Percentiles rank a stretch among this genome's conserved stretches.
These are phyloP conservation scores for Hippopotamus amphibius DNA, from an alignment of 2,113 vertebrate species.

Conservation along the genomic window DNA sequence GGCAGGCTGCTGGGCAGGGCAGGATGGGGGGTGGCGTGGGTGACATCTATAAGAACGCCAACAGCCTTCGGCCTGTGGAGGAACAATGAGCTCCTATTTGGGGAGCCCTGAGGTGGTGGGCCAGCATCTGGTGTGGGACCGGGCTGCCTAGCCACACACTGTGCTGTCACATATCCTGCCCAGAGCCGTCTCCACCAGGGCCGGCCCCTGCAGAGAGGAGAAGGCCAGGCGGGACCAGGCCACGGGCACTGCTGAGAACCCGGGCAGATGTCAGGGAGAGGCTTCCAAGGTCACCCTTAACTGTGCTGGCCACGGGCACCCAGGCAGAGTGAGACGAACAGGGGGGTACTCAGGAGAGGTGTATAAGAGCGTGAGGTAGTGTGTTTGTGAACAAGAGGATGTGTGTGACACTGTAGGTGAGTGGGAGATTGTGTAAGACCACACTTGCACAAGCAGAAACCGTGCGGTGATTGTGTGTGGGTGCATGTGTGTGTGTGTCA, in stretches of 20 bases:
- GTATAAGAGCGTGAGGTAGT: neutral
- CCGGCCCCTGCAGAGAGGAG: neutral
- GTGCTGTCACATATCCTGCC: neutral
- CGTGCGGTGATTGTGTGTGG: neutral
- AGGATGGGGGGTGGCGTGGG: neutral
- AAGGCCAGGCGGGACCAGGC: neutral
- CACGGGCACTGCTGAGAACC: neutral
- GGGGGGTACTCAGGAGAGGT: neutral
- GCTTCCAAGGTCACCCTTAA: neutral
- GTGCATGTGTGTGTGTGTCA: neutral
- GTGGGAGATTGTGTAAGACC: neutral
- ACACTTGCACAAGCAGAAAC: neutral
- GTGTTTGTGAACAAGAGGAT: neutral
- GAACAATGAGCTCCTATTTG: neutral
- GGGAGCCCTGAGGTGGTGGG: neutral
- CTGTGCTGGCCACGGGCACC: neutral
- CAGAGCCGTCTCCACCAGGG: neutral
- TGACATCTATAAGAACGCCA: neutral
- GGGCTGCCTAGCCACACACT: no score
- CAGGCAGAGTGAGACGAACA: neutral
- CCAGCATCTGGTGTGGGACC: neutral
- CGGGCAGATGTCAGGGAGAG: neutral
- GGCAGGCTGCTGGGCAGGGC: slow-evolving; percentile 39
- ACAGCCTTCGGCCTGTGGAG: neutral
- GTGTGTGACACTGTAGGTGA: neutral